Evolutionary conservation across 2,888 invertebrate genomes (phyloP).

Genomic region (Achlya flavicornis): DNA sequence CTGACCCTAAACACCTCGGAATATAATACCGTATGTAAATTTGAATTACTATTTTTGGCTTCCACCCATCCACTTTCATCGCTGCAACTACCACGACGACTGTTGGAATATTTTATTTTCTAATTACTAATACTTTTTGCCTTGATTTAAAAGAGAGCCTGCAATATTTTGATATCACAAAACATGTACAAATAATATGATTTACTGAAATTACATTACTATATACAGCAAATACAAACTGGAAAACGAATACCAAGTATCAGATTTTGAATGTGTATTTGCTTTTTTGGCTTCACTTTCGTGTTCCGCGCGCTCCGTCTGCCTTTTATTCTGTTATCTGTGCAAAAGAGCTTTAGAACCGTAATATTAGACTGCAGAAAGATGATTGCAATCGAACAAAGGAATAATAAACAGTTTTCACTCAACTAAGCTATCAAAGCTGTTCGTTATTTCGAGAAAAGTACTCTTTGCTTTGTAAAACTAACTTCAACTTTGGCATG

Average conservation of each 20-base stretch:
- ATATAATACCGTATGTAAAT: background rate
- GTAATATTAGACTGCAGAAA: conserved; percentile 32
- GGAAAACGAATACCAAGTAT: too few relatives aligned
- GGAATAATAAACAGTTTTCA: conserved; percentile 33
- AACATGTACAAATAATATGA: too few relatives aligned
- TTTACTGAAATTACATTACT: too few relatives aligned
- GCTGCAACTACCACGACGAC: too few relatives aligned
- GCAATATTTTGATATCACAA: too few relatives aligned
- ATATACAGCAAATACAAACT: too few relatives aligned
- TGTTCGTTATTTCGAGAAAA: conserved; percentile 53
- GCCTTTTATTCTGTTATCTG: too few relatives aligned
- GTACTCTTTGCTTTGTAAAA: conserved; percentile 20
- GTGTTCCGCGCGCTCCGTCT: too few relatives aligned
- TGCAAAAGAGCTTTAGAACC: background rate
- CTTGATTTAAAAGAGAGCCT: background rate
- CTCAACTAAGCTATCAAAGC: conserved; percentile 40
- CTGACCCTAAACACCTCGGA: background rate
- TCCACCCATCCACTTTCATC: background rate
- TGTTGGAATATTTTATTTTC: too few relatives aligned
- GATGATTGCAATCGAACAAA: conserved; percentile 40
- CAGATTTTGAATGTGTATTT: too few relatives aligned
- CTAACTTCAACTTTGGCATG: conserved; percentile 6
- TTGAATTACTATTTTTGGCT: background rate
- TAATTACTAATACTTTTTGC: too few relatives aligned
- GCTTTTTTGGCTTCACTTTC: too few relatives aligned